These are phyloP conservation scores for Pangasius larnaudii DNA, from an alignment of 2,797 vertebrate species.

Conservation along the genomic window DNA sequence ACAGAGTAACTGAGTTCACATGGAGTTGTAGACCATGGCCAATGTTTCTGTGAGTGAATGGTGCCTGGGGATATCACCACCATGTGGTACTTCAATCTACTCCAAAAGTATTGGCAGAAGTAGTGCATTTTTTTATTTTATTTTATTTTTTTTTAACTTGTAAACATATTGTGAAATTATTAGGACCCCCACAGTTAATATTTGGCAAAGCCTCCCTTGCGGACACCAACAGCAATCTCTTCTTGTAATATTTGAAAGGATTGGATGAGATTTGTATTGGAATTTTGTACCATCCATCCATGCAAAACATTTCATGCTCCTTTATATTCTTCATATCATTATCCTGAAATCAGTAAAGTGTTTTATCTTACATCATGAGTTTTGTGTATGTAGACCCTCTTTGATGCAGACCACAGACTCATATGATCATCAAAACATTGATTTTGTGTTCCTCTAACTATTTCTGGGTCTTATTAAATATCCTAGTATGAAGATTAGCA, in stretches of 20 bases:
- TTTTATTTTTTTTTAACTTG: background rate
- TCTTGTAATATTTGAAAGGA: background rate
- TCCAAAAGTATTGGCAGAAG: background rate
- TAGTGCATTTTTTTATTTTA: slow-evolving; percentile 2
- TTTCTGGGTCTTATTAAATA: background rate
- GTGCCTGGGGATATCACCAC: slow-evolving; percentile 33
- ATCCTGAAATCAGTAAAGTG: background rate
- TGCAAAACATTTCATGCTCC: background rate
- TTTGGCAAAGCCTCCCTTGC: background rate
- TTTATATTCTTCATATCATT: background rate
- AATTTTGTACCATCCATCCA: background rate
- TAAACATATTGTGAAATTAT: slow-evolving; percentile 3
- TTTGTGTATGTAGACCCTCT: background rate
- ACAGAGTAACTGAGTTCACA: slow-evolving; percentile 15
- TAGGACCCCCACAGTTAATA: background rate
- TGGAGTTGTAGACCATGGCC: slow-evolving; percentile 1
- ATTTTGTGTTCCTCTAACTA: background rate
- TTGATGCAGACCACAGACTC: background rate
- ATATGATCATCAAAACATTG: background rate
- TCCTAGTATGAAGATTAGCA: background rate
- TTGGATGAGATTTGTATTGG: background rate
- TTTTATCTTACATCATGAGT: background rate
- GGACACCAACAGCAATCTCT: background rate
- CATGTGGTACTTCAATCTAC: slow-evolving; percentile 21
- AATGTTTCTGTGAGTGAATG: slow-evolving; percentile 18